Evolutionary conservation across 2,113 vertebrate species (phyloP).

Genomic region (Podiceps cristatus): DNA sequence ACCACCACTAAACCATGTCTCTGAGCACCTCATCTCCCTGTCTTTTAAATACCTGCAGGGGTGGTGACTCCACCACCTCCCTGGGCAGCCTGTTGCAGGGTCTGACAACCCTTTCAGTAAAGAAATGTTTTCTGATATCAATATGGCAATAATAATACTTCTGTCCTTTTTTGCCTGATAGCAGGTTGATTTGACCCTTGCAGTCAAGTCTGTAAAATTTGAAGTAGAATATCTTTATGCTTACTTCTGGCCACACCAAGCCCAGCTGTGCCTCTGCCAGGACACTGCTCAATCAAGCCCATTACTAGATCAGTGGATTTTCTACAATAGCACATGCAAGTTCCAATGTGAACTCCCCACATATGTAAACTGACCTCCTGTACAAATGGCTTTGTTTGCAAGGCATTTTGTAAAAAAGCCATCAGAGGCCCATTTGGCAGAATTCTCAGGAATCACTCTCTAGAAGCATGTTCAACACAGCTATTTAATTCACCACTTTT

Average conservation of each 20-base stretch:
- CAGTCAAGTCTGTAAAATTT: neutral
- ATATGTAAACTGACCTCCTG: fast-evolving
- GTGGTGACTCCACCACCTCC: too few relatives aligned
- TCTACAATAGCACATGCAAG: fast-evolving
- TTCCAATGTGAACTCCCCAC: neutral
- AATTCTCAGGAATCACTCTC: neutral
- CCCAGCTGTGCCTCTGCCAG: neutral
- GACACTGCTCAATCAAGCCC: neutral
- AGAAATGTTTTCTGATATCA: too few relatives aligned
- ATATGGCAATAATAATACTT: neutral
- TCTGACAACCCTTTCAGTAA: too few relatives aligned
- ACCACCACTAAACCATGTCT: too few relatives aligned
- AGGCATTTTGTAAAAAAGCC: neutral
- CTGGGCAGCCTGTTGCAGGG: too few relatives aligned
- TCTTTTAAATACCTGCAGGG: too few relatives aligned
- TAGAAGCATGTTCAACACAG: neutral
- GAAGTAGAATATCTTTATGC: neutral
- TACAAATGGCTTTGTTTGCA: neutral
- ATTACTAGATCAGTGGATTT: neutral
- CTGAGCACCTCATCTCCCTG: too few relatives aligned
- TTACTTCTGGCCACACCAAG: neutral
- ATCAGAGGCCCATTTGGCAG: neutral
- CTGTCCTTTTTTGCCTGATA: neutral
- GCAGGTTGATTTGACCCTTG: neutral
- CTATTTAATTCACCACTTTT: neutral